Base-by-base conservation (phyloP, 2,888 invertebrate genomes). In the Shargacucullia verbasci region DNA sequence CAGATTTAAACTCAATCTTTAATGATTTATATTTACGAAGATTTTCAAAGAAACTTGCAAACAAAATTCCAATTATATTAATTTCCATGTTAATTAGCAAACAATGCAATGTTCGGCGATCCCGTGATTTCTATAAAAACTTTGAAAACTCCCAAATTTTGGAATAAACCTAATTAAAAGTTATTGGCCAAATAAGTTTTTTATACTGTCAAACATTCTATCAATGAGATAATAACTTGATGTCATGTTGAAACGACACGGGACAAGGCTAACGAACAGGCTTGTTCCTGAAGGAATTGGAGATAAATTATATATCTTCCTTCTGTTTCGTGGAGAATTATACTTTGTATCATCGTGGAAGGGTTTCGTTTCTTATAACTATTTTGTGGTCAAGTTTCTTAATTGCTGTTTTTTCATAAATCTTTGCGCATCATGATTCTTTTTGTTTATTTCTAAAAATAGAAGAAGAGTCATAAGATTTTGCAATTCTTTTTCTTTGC, bases 131-230 rank as follows among this genome's bases (percentile, higher is more conserved):
- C 20, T 20, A 2, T 3, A 20, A 20, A 35, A 10, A 20, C 38
- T 11, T 0, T 7, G 0, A 33, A 50, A 58, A 50, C 41, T 44
- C 14, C 0, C n/a, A 31, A 29, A 49, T 34, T 54, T 50, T 56
- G 31, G 37, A 41, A 11, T 0, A 14, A 67, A 71, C 41, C 66
- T 54, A 65, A 67, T 67, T 67, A 71, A 38, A 59, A 67, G 39
- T 58, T 54, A 39, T 39, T 41, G 20, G 15, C 41, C 20, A 47
- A 65, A 41, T 35, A 15, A 44, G 47, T 40, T 40, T 41, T 33
- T 12, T 25, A 41, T 41, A 44, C 11, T 15, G 43, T 44, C 40
- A 44, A 47, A 63, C 33, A 13, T 48, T 27, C 9, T 38, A 33
- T 64, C 56, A 71, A 58, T 67, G 25, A 41, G 37, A 11, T 40